Conservation (phyloP, 1,140 invertebrate species). For the Eumaeus atala region DNA sequence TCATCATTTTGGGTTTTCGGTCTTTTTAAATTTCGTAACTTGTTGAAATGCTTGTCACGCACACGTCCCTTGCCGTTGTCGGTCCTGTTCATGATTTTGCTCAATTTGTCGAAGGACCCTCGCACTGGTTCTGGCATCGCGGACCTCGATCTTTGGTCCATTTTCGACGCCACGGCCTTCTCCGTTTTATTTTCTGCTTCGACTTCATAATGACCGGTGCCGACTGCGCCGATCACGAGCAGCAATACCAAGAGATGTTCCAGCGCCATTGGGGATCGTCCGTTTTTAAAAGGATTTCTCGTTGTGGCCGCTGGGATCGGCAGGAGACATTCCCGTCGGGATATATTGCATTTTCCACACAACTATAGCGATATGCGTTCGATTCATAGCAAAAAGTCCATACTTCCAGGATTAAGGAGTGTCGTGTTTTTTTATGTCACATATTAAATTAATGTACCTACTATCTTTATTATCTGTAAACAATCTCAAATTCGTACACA, state of each 20-base stretch:
- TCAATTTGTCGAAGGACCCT: constrained; percentile 50
- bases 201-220: constrained; percentile 46
- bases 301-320: constrained; percentile 24
- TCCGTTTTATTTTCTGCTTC: constrained; percentile 53
- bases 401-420: constrained; percentile 31
- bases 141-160: constrained; percentile 50
- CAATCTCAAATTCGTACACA: constrained; percentile 23
- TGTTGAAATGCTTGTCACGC: constrained; percentile 45
- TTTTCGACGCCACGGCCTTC: constrained; percentile 61
- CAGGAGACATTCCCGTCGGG: constrained; percentile 23
- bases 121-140: constrained; percentile 41
- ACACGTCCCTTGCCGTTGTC: constrained; percentile 36
- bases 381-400: constrained; percentile 45
- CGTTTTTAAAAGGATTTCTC: constrained; percentile 34
- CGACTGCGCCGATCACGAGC: constrained; percentile 36
- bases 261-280: constrained; percentile 55
- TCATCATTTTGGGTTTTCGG: constrained; percentile 29
- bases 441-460: not conserved
- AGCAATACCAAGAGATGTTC: constrained; percentile 40
- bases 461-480: constrained; percentile 9
- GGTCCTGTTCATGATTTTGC: constrained; percentile 47
- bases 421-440: constrained; percentile 16
- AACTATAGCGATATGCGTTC: constrained; percentile 23
- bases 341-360: constrained; percentile 23
- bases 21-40: constrained; percentile 38